Conservation (phyloP, 2,888 invertebrate genomes). For the Busseola fusca region DNA sequence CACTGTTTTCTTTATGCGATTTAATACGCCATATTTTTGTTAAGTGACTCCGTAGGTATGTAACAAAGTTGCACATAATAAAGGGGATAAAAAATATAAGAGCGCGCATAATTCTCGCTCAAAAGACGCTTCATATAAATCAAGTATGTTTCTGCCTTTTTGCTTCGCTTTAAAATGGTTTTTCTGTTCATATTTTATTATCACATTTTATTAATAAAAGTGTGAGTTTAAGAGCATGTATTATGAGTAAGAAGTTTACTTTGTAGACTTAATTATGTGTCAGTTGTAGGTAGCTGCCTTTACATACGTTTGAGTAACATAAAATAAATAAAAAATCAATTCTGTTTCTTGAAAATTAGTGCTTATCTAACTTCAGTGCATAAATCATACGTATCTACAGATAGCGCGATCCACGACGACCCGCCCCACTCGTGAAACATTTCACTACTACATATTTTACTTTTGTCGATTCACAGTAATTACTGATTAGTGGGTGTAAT, state of each 20-base stretch:
- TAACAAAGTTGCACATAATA: constrained; percentile 85
- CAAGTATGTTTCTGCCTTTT: constrained; percentile 79
- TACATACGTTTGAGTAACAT: not conserved
- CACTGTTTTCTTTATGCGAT: constrained; percentile 87
- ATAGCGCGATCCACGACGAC: too few relatives aligned
- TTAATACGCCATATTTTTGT: constrained; percentile 87
- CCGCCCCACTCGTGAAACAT: too few relatives aligned
- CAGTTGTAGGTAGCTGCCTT: constrained; percentile 15
- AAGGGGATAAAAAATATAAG: constrained; percentile 80
- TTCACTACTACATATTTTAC: too few relatives aligned
- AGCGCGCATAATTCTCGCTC: constrained; percentile 78
- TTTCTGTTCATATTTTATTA: constrained; percentile 78
- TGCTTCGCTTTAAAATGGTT: constrained; percentile 72
- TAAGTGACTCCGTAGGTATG: constrained; percentile 80
- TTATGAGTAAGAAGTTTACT: constrained; percentile 71
- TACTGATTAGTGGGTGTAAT: too few relatives aligned
- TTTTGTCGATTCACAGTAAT: too few relatives aligned
- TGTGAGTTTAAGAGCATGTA: constrained; percentile 67
- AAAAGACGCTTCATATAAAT: constrained; percentile 84
- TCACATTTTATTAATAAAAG: constrained; percentile 77
- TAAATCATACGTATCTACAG: too few relatives aligned
- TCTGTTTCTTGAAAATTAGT: constrained; percentile 1
- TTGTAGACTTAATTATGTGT: constrained; percentile 64
- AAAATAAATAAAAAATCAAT: not conserved
- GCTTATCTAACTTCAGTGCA: not conserved